Percentiles rank a stretch among this genome's conserved stretches.
phyloP scores from a whole-genome alignment of 2,113 vertebrate genomes.

The Pitta sordida region DNA sequence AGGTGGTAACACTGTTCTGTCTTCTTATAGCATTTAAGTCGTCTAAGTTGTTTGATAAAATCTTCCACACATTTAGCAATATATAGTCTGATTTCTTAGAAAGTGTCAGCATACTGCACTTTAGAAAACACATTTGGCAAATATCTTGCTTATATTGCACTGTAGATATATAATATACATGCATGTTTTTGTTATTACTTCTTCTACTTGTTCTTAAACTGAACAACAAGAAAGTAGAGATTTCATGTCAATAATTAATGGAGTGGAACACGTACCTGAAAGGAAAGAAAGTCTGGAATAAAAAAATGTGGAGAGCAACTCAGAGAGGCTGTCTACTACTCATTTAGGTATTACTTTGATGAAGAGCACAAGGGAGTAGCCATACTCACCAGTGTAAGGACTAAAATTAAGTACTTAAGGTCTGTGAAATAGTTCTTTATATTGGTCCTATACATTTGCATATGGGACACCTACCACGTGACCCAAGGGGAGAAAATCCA shows the following conservation, averaged over 20 bases:
- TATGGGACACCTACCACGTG: neutral
- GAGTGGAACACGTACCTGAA: neutral
- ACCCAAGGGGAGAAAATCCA: neutral
- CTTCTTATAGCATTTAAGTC: neutral
- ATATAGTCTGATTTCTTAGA: neutral
- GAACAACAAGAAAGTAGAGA: neutral
- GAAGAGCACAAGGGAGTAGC: neutral
- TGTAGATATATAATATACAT: neutral
- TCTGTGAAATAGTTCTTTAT: neutral
- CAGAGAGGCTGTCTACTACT: neutral
- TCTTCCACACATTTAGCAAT: neutral
- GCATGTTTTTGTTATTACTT: neutral
- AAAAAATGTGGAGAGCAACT: neutral
- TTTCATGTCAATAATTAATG: neutral
- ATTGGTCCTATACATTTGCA: neutral
- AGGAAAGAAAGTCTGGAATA: neutral
- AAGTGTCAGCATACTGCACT: neutral
- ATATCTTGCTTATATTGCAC: neutral
- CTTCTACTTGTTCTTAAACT: neutral
- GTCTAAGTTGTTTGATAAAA: neutral
- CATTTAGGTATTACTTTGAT: neutral
- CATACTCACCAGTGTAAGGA: neutral
- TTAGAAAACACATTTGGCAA: neutral
- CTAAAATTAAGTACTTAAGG: neutral
- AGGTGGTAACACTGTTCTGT: neutral